These are phyloP conservation scores for Germaria angustata DNA, from an alignment of 2,888 invertebrate species.

Conservation along the genomic window DNA sequence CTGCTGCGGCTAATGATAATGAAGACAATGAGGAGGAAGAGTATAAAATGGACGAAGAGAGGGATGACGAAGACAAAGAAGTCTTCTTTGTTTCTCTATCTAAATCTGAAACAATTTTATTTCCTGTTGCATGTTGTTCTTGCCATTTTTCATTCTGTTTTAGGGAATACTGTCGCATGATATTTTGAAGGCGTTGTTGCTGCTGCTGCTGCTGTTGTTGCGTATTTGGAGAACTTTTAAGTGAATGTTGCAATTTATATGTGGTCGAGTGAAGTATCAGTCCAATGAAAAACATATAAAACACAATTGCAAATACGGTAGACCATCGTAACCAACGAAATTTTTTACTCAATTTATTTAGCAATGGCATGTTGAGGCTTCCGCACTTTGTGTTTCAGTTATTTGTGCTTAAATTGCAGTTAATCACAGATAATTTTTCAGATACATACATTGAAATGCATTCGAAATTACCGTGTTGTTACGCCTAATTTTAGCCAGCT, in stretches of 20 bases:
- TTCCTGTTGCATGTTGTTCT: conserved; percentile 55
- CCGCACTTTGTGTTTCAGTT: conserved; percentile 27
- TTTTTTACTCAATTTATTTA: conserved; percentile 77
- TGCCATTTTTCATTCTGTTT: conserved; percentile 44
- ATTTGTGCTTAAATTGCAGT: conserved; percentile 12
- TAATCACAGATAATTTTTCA: neutral
- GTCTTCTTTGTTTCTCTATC: conserved; percentile 31
- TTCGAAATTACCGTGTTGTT: neutral
- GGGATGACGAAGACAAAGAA: neutral
- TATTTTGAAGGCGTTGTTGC: conserved; percentile 58
- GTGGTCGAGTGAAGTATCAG: conserved; percentile 81
- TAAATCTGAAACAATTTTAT: conserved; percentile 66
- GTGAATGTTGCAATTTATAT: conserved; percentile 74
- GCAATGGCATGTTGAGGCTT: conserved; percentile 73
- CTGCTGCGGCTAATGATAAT: conserved; percentile 17
- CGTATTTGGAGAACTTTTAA: conserved; percentile 56
- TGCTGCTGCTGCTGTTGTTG: conserved; percentile 50
- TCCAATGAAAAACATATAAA: conserved; percentile 82
- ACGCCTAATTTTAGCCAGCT: neutral
- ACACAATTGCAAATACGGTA: conserved; percentile 81
- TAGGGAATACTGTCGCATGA: conserved; percentile 49
- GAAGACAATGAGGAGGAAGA: neutral
- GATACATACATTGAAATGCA: neutral
- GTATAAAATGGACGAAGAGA: neutral
- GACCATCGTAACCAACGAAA: conserved; percentile 81